Conservation (phyloP, 2,888 invertebrate genomes). For the Oeneis ivallda region DNA sequence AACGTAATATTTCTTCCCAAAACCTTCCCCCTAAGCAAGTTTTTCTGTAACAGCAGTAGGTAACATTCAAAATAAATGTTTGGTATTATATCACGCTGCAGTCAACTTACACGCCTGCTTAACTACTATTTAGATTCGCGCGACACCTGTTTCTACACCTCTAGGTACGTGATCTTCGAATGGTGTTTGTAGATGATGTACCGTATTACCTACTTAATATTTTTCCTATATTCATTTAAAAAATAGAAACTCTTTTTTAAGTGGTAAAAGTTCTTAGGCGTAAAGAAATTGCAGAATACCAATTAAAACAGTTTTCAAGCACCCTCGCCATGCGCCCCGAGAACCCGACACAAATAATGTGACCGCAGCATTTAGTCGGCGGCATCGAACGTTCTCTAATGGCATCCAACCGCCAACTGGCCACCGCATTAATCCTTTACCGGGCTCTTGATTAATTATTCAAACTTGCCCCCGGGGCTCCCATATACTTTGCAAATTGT, state of each 20-base stretch:
- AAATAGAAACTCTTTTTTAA: not conserved
- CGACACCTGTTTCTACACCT: not conserved
- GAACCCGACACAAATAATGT: constrained; percentile 63
- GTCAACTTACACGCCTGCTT: constrained; percentile 37
- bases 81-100: constrained; percentile 69
- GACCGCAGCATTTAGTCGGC: constrained; percentile 72
- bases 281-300: constrained; percentile 37
- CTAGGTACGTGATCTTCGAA: not conserved
- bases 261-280: constrained; percentile 26
- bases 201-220: too few species aligned
- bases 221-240: too few species aligned
- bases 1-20: constrained; percentile 78
- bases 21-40: constrained; percentile 65
- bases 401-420: constrained; percentile 78
- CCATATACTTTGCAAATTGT: constrained; percentile 67
- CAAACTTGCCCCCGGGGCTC: constrained; percentile 67
- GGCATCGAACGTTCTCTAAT: constrained; percentile 77
- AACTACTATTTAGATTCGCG: not conserved
- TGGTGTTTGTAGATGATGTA: too few species aligned
- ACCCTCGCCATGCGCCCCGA: constrained; percentile 47
- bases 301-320: constrained; percentile 49
- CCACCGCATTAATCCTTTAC: constrained; percentile 80
- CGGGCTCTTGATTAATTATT: constrained; percentile 79
- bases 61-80: constrained; percentile 80
- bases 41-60: constrained; percentile 66